Percentiles rank a stretch among this genome's conserved stretches.
These are phyloP conservation scores for Chrysodeixis includens DNA, from an alignment of 2,888 invertebrate species.

Conservation along the genomic window DNA sequence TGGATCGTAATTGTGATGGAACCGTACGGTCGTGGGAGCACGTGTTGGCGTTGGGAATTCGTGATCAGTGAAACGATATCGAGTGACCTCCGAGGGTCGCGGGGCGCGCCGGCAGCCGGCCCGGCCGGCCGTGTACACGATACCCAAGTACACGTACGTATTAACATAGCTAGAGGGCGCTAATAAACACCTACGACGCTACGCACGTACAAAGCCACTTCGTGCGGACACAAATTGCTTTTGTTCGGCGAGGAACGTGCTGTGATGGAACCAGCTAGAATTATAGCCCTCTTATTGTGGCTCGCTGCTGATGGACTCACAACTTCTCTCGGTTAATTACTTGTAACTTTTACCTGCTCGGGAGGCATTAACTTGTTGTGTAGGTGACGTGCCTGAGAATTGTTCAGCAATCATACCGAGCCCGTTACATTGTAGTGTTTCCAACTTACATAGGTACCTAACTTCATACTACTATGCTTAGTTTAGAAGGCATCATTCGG, in stretches of 20 bases:
- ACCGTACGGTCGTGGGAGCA: slow-evolving; percentile 64
- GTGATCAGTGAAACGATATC: slow-evolving; percentile 79
- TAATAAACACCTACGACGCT: slow-evolving; percentile 86
- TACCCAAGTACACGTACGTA: slow-evolving; percentile 63
- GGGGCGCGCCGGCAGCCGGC: slow-evolving; percentile 59
- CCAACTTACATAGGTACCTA: not conserved
- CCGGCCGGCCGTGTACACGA: slow-evolving; percentile 45
- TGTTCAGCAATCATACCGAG: slow-evolving; percentile 17
- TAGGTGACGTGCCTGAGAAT: slow-evolving; percentile 53
- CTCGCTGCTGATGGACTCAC: slow-evolving; percentile 78
- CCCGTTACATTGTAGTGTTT: not conserved
- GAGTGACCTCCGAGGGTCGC: slow-evolving; percentile 78
- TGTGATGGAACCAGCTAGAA: slow-evolving; percentile 75
- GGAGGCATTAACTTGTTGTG: slow-evolving; percentile 65
- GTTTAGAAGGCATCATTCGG: too few relatives aligned
- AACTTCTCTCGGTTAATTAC: slow-evolving; percentile 71
- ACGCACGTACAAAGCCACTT: slow-evolving; percentile 85
- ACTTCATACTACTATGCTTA: not conserved
- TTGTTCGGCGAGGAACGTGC: slow-evolving; percentile 84
- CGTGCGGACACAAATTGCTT: slow-evolving; percentile 88
- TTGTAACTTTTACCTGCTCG: slow-evolving; percentile 75
- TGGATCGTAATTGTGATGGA: slow-evolving; percentile 67
- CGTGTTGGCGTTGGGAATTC: slow-evolving; percentile 73
- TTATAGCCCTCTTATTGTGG: slow-evolving; percentile 70
- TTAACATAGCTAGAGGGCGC: slow-evolving; percentile 75